Conservation (phyloP, 2,888 invertebrate species). For the Eilema depressum region DNA sequence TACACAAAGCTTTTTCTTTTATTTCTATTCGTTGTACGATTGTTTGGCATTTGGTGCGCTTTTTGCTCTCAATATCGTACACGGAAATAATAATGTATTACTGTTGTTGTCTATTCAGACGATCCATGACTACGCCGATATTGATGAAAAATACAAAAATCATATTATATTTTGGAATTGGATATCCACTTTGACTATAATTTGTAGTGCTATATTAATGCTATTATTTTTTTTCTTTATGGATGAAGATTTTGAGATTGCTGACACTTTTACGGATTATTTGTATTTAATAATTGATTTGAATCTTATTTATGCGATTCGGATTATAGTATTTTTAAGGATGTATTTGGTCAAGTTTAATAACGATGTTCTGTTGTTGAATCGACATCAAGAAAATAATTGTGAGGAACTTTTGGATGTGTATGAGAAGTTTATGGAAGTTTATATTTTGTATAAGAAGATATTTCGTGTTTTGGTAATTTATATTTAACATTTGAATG, state of each 20-base stretch:
- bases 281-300: background rate
- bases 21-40: background rate
- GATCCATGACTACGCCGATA: background rate
- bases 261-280: background rate
- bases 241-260: background rate
- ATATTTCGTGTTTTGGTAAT: conserved; percentile 14
- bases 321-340: conserved; percentile 21
- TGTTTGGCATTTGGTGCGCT: background rate
- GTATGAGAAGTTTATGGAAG: conserved; percentile 2
- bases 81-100: background rate
- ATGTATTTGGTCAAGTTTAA: conserved; percentile 6
- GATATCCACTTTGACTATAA: conserved; percentile 6
- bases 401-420: conserved; percentile 1
- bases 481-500: too few relatives aligned
- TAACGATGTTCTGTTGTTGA: conserved; percentile 3
- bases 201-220: background rate
- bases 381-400: background rate
- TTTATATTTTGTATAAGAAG: conserved; percentile 12
- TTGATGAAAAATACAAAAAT: background rate
- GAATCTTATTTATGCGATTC: conserved; percentile 6
- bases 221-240: background rate
- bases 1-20: background rate
- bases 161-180: conserved; percentile 17
- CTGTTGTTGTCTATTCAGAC: background rate
- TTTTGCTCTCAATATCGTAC: conserved; percentile 3